Evolutionary conservation across 2,797 vertebrate species (phyloP).

Genomic region (Thalassophryne amazonica): DNA sequence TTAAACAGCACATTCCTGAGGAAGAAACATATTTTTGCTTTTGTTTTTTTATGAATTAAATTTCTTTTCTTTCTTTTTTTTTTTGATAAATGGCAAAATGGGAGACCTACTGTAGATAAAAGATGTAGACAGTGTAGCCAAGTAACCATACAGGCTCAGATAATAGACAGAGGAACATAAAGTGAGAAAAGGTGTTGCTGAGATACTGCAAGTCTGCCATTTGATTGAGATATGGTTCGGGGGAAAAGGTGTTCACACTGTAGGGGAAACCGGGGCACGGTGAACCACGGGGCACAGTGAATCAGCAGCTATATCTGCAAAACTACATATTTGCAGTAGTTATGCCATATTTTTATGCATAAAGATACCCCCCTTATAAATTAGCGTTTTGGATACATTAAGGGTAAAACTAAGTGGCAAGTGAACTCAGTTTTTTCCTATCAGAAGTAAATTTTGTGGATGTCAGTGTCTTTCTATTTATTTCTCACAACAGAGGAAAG

Average conservation of each 20-base stretch:
- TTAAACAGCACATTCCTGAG: slow-evolving; percentile 10
- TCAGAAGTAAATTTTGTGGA: no score
- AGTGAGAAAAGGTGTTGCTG: slow-evolving; percentile 3
- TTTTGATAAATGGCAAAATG: background rate
- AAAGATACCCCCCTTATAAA: no score
- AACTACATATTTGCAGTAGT: no score
- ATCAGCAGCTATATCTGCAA: no score
- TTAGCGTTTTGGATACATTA: no score
- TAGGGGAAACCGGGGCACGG: slow-evolving; percentile 20
- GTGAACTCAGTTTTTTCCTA: no score
- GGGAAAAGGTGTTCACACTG: slow-evolving; percentile 15
- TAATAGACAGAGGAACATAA: slow-evolving; percentile 3
- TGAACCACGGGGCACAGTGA: no score
- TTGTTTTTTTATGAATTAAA: background rate
- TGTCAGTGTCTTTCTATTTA: no score
- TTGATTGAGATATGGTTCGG: background rate
- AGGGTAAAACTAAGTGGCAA: no score
- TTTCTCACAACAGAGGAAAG: no score
- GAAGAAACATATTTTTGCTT: background rate
- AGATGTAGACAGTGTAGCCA: background rate
- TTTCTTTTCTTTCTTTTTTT: background rate
- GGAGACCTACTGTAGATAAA: background rate
- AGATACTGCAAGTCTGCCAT: background rate
- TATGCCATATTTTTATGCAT: no score
- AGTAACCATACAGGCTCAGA: background rate